These are phyloP conservation scores for Trypoxylon attenuatum DNA, from an alignment of 2,888 invertebrate species.

Conservation along the genomic window DNA sequence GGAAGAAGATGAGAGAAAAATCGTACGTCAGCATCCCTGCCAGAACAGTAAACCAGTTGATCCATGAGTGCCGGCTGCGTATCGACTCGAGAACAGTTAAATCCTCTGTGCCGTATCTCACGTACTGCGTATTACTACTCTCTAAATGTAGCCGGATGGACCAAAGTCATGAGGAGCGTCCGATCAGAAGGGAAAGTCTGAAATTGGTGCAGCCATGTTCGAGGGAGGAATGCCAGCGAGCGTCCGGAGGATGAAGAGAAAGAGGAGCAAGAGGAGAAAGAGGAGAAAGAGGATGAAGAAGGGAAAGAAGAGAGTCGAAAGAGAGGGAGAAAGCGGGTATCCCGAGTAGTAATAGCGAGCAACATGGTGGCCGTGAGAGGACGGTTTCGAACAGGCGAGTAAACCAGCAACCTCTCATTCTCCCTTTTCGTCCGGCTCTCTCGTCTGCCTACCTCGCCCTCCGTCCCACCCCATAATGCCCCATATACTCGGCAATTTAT, in stretches of 20 bases:
- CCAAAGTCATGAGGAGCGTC: too few relatives aligned
- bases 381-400: constrained; percentile 43
- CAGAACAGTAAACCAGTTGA: too few relatives aligned
- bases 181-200: too few relatives aligned
- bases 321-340: constrained; percentile 2
- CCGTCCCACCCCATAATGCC: constrained; percentile 65
- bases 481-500: constrained; percentile 73
- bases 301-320: constrained; percentile 23
- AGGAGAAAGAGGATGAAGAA: constrained; percentile 5
- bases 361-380: constrained; percentile 57
- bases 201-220: not conserved
- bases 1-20: too few relatives aligned
- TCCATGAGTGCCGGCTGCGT: too few relatives aligned
- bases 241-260: not conserved
- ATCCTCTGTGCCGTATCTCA: too few relatives aligned
- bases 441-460: constrained; percentile 31
- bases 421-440: too few relatives aligned
- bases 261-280: not conserved
- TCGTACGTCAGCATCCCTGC: too few relatives aligned
- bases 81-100: too few relatives aligned
- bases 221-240: not conserved
- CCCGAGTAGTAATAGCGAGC: constrained; percentile 31
- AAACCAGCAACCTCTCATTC: too few relatives aligned
- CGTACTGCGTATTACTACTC: too few relatives aligned
- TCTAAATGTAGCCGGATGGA: too few relatives aligned